Conservation (phyloP, 2,113 vertebrate species). For the Megaleporinus macrocephalus region DNA sequence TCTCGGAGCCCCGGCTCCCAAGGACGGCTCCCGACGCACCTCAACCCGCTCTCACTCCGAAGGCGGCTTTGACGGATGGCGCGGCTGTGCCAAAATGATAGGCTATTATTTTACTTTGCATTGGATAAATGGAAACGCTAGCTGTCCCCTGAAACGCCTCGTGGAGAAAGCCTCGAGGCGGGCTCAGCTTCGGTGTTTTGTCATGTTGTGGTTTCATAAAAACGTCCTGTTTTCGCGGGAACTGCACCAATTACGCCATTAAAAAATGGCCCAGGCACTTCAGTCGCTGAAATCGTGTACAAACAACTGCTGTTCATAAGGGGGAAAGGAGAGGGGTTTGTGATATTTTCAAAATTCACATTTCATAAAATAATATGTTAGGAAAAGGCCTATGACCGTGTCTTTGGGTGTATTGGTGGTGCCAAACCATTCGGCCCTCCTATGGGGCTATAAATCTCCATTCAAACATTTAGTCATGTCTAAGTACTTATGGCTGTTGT, state of each 20-base stretch:
- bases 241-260: not conserved
- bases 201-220: constrained; percentile 15
- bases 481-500: too few species aligned
- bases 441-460: too few species aligned
- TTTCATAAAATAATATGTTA: too few species aligned
- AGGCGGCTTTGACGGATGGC: constrained; percentile 76
- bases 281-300: not conserved
- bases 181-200: constrained; percentile 32
- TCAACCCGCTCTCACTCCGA: constrained; percentile 60
- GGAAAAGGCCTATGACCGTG: too few species aligned
- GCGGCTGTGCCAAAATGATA: constrained; percentile 71
- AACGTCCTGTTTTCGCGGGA: not conserved
- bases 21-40: constrained; percentile 66
- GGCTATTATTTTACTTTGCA: constrained; percentile 83
- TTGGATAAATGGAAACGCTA: constrained; percentile 75
- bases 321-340: not conserved
- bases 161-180: not conserved
- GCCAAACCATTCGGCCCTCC: too few species aligned
- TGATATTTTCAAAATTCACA: too few species aligned
- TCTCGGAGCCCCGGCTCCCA: constrained; percentile 64
- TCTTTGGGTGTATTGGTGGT: too few species aligned
- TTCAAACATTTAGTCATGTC: too few species aligned
- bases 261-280: not conserved
- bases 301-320: not conserved
- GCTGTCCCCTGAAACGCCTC: constrained; percentile 61